Percentiles rank a stretch among this genome's conserved stretches.
Conservation (phyloP, 2,888 invertebrate genomes). For the Galerucella calmariensis region DNA sequence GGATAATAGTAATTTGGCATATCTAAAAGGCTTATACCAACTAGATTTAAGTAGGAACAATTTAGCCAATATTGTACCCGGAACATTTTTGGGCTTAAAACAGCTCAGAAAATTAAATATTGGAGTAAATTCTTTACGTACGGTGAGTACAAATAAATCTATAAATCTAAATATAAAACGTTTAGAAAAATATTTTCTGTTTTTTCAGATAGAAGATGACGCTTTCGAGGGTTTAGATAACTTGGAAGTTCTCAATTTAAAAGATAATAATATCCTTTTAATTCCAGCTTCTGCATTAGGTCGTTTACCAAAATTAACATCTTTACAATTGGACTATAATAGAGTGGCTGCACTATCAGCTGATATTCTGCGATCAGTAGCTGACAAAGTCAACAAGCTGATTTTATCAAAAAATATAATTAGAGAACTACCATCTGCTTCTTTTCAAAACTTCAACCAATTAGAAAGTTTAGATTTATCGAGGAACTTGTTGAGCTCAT, state of each 20-base stretch:
- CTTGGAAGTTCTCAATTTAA: conserved; percentile 80
- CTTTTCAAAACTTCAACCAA: conserved; percentile 82
- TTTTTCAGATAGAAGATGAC: conserved; percentile 84
- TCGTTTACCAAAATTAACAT: conserved; percentile 78
- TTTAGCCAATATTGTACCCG: conserved; percentile 82
- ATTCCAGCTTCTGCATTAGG: conserved; percentile 87
- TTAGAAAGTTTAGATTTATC: conserved; percentile 80
- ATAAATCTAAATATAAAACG: too few species aligned
- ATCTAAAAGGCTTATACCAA: conserved; percentile 75
- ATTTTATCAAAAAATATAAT: conserved; percentile 87
- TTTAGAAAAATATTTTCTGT: neutral
- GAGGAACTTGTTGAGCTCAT: conserved; percentile 79
- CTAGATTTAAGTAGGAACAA: conserved; percentile 87
- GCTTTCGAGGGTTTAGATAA: conserved; percentile 85
- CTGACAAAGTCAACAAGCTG: conserved; percentile 75
- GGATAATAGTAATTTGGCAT: conserved; percentile 78
- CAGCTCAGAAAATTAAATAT: conserved; percentile 81
- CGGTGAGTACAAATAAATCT: conserved; percentile 70
- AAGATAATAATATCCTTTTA: conserved; percentile 88
- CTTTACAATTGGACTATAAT: conserved; percentile 85
- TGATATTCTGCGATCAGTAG: conserved; percentile 79
- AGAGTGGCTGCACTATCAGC: conserved; percentile 86
- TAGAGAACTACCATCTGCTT: conserved; percentile 82
- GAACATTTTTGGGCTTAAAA: conserved; percentile 81
- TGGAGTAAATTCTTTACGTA: conserved; percentile 86